Conservation (phyloP, 2,797 vertebrate species). For the Podarcis siculus region DNA sequence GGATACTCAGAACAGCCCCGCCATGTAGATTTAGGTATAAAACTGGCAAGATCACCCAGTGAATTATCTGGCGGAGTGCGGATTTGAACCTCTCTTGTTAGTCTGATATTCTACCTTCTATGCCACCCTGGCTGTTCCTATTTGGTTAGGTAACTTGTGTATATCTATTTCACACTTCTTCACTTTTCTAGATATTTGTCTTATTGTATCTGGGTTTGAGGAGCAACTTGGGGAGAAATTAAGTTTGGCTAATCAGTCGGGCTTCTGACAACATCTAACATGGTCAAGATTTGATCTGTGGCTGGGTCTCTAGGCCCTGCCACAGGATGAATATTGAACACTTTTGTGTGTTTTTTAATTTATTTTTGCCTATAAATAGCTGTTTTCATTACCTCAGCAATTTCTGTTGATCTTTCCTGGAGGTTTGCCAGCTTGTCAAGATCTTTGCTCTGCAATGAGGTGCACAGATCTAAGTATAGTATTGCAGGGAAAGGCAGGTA, state of each 20-base stretch:
- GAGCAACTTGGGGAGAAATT: neutral
- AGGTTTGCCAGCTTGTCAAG: conserved; percentile 30
- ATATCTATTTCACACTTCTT: neutral
- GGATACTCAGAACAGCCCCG: no score
- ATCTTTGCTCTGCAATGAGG: conserved; percentile 20
- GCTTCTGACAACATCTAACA: neutral
- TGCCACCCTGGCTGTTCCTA: neutral
- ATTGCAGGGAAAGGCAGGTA: conserved; percentile 1
- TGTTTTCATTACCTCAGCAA: conserved; percentile 10
- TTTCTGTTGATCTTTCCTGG: conserved; percentile 41
- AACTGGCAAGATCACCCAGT: no score
- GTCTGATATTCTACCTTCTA: neutral
- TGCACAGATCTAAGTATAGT: neutral
- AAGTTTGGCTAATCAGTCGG: neutral
- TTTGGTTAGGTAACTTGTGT: neutral
- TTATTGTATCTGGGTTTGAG: neutral
- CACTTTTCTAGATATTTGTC: neutral
- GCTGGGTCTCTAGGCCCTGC: neutral
- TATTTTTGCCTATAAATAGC: conserved; percentile 37
- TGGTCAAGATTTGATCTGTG: neutral
- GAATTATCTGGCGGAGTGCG: no score
- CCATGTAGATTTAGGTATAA: no score
- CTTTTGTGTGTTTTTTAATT: neutral
- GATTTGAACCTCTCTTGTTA: no score
- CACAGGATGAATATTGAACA: neutral